phyloP scores from a whole-genome alignment of 2,888 invertebrate species.

The Eristalinus sepulchralis region DNA sequence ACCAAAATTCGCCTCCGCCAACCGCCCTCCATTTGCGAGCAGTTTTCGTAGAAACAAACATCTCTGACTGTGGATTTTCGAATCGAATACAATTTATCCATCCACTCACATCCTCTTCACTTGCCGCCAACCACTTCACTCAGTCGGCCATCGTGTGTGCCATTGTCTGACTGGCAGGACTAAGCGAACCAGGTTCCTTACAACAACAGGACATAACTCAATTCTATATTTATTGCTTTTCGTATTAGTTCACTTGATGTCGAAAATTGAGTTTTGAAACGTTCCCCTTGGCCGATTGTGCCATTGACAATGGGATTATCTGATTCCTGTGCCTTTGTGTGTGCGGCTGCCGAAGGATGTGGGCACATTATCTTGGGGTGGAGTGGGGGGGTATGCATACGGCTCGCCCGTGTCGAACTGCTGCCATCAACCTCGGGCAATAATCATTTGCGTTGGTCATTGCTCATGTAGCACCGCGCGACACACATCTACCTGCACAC shows the following conservation, averaged over 20 bases:
- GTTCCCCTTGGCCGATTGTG: slow-evolving; percentile 40
- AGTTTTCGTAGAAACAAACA: slow-evolving; percentile 54
- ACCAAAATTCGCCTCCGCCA: slow-evolving; percentile 9
- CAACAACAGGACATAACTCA: slow-evolving; percentile 60
- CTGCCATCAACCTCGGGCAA: slow-evolving; percentile 29
- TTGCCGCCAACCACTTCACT: no score
- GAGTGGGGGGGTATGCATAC: background rate
- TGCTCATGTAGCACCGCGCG: slow-evolving; percentile 10
- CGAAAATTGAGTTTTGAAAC: slow-evolving; percentile 67
- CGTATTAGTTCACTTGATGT: slow-evolving; percentile 70
- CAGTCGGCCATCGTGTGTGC: background rate
- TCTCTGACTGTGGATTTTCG: slow-evolving; percentile 64
- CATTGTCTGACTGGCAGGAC: background rate
- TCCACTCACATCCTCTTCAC: slow-evolving; percentile 11
- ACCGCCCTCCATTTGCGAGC: slow-evolving; percentile 3
- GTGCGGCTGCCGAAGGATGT: slow-evolving; percentile 30
- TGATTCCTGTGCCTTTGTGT: slow-evolving; percentile 57
- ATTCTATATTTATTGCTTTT: slow-evolving; percentile 71
- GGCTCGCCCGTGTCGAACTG: background rate
- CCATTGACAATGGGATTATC: slow-evolving; percentile 68
- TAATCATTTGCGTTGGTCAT: slow-evolving; percentile 43
- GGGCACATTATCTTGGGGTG: slow-evolving; percentile 25
- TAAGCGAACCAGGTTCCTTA: slow-evolving; percentile 26
- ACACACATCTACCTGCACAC: background rate
- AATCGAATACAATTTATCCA: slow-evolving; percentile 62